Conservation (phyloP, 2,113 vertebrate species). For the Rafetus swinhoei region DNA sequence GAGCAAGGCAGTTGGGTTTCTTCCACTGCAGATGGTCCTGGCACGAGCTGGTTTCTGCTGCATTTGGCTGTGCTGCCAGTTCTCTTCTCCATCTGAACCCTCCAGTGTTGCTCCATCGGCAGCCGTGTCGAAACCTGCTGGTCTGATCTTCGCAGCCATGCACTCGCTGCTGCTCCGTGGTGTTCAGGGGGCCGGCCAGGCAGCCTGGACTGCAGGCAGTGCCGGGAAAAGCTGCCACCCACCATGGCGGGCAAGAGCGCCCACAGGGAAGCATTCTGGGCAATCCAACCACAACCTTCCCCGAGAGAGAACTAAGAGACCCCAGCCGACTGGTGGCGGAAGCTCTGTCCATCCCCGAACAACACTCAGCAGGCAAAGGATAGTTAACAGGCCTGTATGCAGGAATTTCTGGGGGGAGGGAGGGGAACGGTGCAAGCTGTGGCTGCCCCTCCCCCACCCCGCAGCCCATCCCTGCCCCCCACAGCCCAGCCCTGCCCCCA, state of each 20-base stretch:
- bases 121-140: not conserved
- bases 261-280: fast-evolving
- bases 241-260: not conserved
- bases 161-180: not conserved
- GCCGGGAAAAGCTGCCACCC: not conserved
- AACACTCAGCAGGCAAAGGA: fast-evolving
- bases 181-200: not conserved
- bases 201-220: not conserved
- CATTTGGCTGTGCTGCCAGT: conserved; percentile 36
- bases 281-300: not conserved
- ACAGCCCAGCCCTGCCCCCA: too few relatives aligned
- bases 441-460: too few relatives aligned
- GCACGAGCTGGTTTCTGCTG: conserved; percentile 43
- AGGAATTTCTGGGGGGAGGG: too few relatives aligned
- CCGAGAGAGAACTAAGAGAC: fast-evolving
- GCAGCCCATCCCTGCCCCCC: too few relatives aligned
- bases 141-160: fast-evolving
- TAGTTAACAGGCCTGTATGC: too few relatives aligned
- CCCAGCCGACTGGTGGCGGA: not conserved
- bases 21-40: conserved; percentile 65
- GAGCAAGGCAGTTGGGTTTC: conserved; percentile 2
- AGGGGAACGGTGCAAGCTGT: too few relatives aligned
- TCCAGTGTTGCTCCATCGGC: conserved; percentile 1
- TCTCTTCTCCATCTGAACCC: not conserved
- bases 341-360: fast-evolving